Conservation (phyloP, 1,140 invertebrate species). For the Metopolophium dirhodum region DNA sequence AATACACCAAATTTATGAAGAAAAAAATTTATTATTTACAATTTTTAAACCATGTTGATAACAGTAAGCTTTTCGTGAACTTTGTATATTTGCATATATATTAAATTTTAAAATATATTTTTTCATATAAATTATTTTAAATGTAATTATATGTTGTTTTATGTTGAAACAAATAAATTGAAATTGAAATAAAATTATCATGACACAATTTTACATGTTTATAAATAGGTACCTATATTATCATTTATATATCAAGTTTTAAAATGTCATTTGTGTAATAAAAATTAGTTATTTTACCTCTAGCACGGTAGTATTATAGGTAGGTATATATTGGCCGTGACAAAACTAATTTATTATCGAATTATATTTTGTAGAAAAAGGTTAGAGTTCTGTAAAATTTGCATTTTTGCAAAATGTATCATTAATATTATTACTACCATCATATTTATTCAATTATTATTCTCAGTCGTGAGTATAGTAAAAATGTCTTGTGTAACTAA, state of each 20-base stretch:
- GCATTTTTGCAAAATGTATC: neutral
- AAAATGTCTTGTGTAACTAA: neutral
- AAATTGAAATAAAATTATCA: neutral
- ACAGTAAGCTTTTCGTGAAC: neutral
- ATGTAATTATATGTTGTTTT: neutral
- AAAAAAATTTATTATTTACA: too few relatives aligned
- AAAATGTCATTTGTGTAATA: neutral
- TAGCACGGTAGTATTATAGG: neutral
- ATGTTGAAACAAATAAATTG: neutral
- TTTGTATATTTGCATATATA: neutral
- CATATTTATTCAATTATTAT: neutral
- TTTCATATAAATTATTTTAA: neutral
- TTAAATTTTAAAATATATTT: neutral
- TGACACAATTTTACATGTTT: neutral
- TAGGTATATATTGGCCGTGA: neutral
- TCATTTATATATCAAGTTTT: neutral
- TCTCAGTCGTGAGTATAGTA: neutral
- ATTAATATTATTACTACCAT: neutral
- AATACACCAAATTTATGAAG: too few relatives aligned
- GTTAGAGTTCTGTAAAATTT: conserved; percentile 19
- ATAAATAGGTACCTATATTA: neutral
- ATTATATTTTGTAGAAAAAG: neutral
- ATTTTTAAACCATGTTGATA: neutral
- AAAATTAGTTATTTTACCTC: neutral
- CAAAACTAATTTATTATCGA: neutral